Conservation (phyloP, 2,797 vertebrate genomes). For the Phalloptychus januarius region DNA sequence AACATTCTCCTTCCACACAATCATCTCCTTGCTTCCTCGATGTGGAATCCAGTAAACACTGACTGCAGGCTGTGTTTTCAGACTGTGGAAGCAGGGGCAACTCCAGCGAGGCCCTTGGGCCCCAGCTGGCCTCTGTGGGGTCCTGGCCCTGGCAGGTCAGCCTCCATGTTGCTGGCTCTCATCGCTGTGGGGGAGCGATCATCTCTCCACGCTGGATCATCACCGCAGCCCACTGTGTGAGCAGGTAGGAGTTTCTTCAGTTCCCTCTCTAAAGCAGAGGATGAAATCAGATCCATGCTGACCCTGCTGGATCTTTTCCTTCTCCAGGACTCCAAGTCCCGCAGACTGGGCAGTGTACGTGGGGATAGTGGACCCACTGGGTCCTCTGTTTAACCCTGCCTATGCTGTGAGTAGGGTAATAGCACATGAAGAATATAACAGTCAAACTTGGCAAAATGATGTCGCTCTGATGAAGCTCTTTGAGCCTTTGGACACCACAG, state of each 20-base stretch:
- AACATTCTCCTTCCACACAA: neutral
- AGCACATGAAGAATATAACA: conserved; percentile 77
- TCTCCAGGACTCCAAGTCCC: conserved; percentile 60
- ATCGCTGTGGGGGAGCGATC: conserved; percentile 87
- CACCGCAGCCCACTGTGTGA: conserved; percentile 87
- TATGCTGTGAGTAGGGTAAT: conserved; percentile 76
- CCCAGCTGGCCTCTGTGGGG: conserved; percentile 43
- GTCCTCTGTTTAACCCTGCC: conserved; percentile 43
- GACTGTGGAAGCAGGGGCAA: conserved; percentile 46
- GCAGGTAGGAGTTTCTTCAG: conserved; percentile 69
- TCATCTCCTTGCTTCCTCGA: neutral
- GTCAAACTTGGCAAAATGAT: conserved; percentile 80
- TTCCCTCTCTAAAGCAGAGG: neutral
- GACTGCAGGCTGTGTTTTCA: conserved; percentile 4
- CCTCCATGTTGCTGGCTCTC: conserved; percentile 73
- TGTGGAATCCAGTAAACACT: neutral
- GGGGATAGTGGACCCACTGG: conserved; percentile 72
- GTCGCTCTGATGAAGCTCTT: conserved; percentile 87
- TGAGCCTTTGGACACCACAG: conserved; percentile 65
- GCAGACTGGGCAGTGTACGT: conserved; percentile 78
- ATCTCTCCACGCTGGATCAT: conserved; percentile 86
- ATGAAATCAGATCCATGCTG: neutral
- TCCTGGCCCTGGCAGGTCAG: conserved; percentile 91
- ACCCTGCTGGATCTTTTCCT: neutral
- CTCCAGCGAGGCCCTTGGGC: conserved; percentile 77